Percentiles rank a stretch among this genome's conserved stretches.
These are phyloP conservation scores for Trichogramma pretiosum DNA, from an alignment of 1,140 invertebrate species.

Conservation along the genomic window DNA sequence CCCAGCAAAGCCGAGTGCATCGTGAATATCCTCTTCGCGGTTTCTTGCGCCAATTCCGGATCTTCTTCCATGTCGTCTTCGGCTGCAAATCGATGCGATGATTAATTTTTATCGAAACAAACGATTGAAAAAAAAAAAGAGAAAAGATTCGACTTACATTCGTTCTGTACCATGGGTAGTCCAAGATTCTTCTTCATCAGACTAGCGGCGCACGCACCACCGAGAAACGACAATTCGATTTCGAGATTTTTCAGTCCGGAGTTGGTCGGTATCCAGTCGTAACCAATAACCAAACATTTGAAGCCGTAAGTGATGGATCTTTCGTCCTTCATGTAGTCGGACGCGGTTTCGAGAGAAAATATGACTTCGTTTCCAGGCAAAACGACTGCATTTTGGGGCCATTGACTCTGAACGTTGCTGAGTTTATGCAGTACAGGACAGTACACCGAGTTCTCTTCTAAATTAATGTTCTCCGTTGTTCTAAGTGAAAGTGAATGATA, in stretches of 20 bases:
- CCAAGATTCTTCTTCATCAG: constrained; percentile 79
- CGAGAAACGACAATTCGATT: constrained; percentile 82
- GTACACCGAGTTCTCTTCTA: constrained; percentile 42
- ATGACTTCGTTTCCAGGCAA: constrained; percentile 87
- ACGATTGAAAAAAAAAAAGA: too few relatives aligned
- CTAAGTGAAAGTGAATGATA: constrained; percentile 19
- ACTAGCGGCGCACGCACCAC: constrained; percentile 81
- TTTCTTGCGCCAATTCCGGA: constrained; percentile 61
- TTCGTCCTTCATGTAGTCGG: constrained; percentile 90
- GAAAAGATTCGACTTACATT: too few relatives aligned
- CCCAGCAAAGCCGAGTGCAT: constrained; percentile 68
- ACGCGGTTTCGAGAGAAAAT: constrained; percentile 90
- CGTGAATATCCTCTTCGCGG: constrained; percentile 61
- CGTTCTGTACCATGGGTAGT: too few relatives aligned
- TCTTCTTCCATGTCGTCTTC: constrained; percentile 74
- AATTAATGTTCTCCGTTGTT: constrained; percentile 7
- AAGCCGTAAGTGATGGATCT: constrained; percentile 79
- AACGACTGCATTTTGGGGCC: constrained; percentile 79
- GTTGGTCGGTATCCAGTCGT: constrained; percentile 66
- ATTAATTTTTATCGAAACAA: constrained; percentile 7
- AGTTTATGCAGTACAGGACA: constrained; percentile 68
- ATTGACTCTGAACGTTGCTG: constrained; percentile 58
- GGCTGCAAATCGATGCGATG: constrained; percentile 38
- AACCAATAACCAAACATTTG: constrained; percentile 84
- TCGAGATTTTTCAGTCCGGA: constrained; percentile 71